Base-by-base conservation (phyloP, 2,113 vertebrate species). In the Microcebus tavaratra region DNA sequence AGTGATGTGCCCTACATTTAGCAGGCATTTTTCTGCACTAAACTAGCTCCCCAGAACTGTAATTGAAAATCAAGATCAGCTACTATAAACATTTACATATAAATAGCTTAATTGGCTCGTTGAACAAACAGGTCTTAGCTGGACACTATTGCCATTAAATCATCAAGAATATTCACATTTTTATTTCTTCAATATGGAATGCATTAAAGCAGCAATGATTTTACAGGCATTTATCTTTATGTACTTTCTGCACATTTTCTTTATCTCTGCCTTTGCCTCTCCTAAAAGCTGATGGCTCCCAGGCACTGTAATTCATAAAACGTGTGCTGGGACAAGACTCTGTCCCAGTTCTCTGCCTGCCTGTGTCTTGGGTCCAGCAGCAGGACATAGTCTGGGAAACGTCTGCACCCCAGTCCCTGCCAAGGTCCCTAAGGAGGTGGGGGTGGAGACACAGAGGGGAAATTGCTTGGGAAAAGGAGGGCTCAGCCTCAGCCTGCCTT, bases 381-480 rank as follows among this genome's bases (percentile, higher is more conserved):
- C 98, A 99, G 97, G 96, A 59, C 98, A 98, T 97, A 98, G 98
- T 99, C 99, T 99, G 97, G 98, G 98, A 97, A 98, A 98, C 98
- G 97, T 98, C 98, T 97, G 80, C 68, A 89, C 48, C 65, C 97
- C 98, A 82, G 98, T 98, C 97, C 98, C 97, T 99, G 98, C 98
- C 21, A 31, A 36, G 48, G 57, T 84, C 86, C 20, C 80, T 29
- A 15, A 81, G 57, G 91, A 70, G 53, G 15, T 55, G n/a, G 79
- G 98, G 98, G 98, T 98, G 98, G 98, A 98, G 96, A 98, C 98
- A 98, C 98, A 99, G 98, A 97, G 97, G 98, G 98, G 97, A 94
- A 76, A 20, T 98, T 98, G 99, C 98, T 98, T 99, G 98, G 98
- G 99, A 99, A 99, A 99, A 98, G 97, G 96, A 99, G 98, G 98